Evolutionary conservation across 2,888 invertebrate genomes (phyloP).

Genomic region (Drosophila stalkeri): DNA sequence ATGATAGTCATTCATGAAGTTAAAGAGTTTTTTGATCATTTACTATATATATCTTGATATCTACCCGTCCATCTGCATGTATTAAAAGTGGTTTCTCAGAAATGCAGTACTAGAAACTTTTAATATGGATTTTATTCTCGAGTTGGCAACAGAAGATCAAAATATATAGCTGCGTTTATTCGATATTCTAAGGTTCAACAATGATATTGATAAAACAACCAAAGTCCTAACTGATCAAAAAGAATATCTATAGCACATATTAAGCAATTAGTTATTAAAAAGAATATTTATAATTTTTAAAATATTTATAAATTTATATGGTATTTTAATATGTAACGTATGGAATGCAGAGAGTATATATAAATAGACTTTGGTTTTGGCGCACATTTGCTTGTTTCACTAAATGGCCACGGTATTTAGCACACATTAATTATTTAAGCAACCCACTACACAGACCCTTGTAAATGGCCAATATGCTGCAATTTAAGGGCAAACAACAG

Average conservation of each 20-base stretch:
- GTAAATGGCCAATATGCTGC: constrained; percentile 82
- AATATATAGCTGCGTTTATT: no score
- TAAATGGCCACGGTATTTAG: constrained; percentile 83
- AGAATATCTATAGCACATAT: neutral
- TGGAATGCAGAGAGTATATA: constrained; percentile 13
- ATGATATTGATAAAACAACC: no score
- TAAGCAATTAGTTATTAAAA: neutral
- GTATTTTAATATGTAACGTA: neutral
- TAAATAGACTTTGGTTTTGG: constrained; percentile 7
- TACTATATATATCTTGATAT: no score
- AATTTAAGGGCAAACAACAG: constrained; percentile 66
- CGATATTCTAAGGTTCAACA: no score
- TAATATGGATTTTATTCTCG: no score
- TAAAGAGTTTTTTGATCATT: no score
- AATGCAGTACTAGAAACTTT: no score
- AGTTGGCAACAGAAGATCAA: no score
- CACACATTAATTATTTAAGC: constrained; percentile 79
- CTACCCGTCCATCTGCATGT: no score
- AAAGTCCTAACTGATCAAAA: neutral
- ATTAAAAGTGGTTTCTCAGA: no score
- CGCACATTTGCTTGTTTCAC: constrained; percentile 36
- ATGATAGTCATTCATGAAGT: no score
- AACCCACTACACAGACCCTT: constrained; percentile 37
- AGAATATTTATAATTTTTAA: neutral
- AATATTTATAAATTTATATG: neutral